phyloP scores from a whole-genome alignment of 2,797 vertebrate genomes.

The Lateolabrax maculatus region DNA sequence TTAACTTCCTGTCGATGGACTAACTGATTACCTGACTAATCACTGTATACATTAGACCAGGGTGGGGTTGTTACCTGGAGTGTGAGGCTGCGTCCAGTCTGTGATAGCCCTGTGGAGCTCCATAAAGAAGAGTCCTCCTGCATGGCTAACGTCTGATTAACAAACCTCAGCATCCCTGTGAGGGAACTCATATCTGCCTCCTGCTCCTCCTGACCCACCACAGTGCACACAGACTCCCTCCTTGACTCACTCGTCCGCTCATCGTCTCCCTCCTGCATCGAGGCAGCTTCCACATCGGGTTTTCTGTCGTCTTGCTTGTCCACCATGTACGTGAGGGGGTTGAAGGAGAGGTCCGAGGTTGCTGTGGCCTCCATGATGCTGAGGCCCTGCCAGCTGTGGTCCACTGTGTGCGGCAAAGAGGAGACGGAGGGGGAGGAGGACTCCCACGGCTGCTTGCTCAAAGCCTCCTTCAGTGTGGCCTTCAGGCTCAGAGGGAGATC shows the following conservation, averaged over 20 bases:
- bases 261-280: slow-evolving; percentile 1
- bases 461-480: slow-evolving; percentile 68
- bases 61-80: slow-evolving; percentile 41
- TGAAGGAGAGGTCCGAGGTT: slow-evolving; percentile 85
- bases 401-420: slow-evolving; percentile 41
- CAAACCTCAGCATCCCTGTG: slow-evolving; percentile 83
- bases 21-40: background rate
- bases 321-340: slow-evolving; percentile 87
- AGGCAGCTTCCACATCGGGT: slow-evolving; percentile 28
- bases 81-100: slow-evolving; percentile 4
- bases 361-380: slow-evolving; percentile 62
- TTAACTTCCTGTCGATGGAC: background rate
- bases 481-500: slow-evolving; percentile 83
- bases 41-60: background rate
- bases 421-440: slow-evolving; percentile 48
- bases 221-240: slow-evolving; percentile 51
- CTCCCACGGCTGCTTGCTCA: slow-evolving; percentile 69
- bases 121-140: slow-evolving; percentile 77
- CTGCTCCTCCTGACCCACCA: slow-evolving; percentile 56
- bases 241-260: slow-evolving; percentile 23
- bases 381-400: slow-evolving; percentile 76
- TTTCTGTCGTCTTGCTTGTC: slow-evolving; percentile 50
- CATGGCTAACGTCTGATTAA: slow-evolving; percentile 83
- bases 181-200: slow-evolving; percentile 74
- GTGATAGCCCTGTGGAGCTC: slow-evolving; percentile 27